These are phyloP conservation scores for Hypsibius dujardini DNA, from an alignment of 1,140 invertebrate genomes.

Conservation along the genomic window DNA sequence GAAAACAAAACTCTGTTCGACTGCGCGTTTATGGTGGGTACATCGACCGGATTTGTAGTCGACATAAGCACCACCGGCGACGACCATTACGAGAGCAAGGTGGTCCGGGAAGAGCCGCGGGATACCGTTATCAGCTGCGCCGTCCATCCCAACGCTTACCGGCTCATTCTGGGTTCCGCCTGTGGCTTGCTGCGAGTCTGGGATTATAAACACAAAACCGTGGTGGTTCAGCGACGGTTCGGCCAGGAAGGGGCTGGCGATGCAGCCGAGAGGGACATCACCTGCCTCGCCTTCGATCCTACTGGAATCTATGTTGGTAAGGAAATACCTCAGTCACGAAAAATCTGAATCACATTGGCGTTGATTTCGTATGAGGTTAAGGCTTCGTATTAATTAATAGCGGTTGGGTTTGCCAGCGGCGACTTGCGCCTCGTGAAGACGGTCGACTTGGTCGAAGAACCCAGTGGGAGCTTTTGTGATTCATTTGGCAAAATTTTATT, in stretches of 20 bases:
- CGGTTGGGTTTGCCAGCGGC: not conserved
- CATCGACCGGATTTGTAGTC: too few relatives aligned
- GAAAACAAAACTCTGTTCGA: too few relatives aligned
- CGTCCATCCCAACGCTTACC: conserved; percentile 8
- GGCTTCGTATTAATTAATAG: too few relatives aligned
- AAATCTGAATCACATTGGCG: too few relatives aligned
- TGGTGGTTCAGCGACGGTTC: not conserved
- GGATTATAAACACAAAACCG: conserved; percentile 4
- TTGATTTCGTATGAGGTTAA: too few relatives aligned
- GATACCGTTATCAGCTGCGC: conserved; percentile 3
- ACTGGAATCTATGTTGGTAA: not conserved
- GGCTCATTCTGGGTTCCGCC: not conserved
- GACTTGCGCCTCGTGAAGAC: not conserved
- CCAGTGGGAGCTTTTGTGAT: not conserved
- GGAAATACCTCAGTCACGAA: too few relatives aligned
- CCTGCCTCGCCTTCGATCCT: not conserved
- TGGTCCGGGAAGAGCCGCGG: not conserved
- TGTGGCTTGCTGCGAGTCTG: not conserved
- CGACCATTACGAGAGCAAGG: not conserved
- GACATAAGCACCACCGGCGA: not conserved
- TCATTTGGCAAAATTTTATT: not conserved
- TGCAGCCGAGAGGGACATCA: not conserved
- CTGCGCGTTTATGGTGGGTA: too few relatives aligned
- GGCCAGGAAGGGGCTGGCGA: not conserved
- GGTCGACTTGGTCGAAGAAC: not conserved